A percentile compares a stretch with the other conserved stretches of the same genome.
Conservation (phyloP, 2,797 vertebrate genomes). For the Coregonus ussuriensis region DNA sequence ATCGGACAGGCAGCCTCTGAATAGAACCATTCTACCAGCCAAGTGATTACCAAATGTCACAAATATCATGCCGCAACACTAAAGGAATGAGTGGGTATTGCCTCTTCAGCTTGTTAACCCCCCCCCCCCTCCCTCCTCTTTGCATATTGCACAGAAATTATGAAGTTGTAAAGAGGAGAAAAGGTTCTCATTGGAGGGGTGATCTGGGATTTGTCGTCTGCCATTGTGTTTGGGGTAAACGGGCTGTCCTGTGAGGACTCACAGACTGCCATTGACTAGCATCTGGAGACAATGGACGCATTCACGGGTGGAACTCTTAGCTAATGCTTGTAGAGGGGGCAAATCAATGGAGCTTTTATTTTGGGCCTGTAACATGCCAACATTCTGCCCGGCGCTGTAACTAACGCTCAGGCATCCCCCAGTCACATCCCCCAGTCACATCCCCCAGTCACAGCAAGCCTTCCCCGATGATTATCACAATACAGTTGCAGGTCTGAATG, state of each 20-base stretch:
- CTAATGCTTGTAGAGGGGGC: conserved; percentile 41
- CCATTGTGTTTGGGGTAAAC: conserved; percentile 46
- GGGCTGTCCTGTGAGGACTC: conserved; percentile 34
- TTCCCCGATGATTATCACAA: conserved; percentile 22
- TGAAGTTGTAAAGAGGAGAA: conserved; percentile 32
- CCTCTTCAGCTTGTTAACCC: not conserved
- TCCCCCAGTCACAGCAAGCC: conserved; percentile 7
- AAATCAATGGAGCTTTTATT: conserved; percentile 62
- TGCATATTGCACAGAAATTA: conserved; percentile 11
- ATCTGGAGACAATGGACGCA: conserved; percentile 56
- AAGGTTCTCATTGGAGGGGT: conserved; percentile 9
- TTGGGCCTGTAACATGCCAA: conserved; percentile 46
- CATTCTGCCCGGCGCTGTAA: conserved; percentile 40
- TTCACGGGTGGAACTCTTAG: conserved; percentile 49
- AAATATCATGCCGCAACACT: not conserved
- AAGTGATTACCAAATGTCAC: conserved; percentile 5
- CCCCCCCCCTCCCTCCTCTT: conserved; percentile 11
- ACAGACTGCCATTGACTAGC: conserved; percentile 40
- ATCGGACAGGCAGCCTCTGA: not conserved
- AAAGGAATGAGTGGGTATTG: conserved; percentile 1
- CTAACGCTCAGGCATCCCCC: conserved; percentile 45
- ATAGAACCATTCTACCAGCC: not conserved
- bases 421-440: conserved; percentile 3
- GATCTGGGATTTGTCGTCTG: conserved; percentile 20
- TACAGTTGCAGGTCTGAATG: conserved; percentile 10